Evolutionary conservation across 2,888 invertebrate species (phyloP), one percentile per base, ranked within the genome.

Genomic region (Diploptera punctata): DNA sequence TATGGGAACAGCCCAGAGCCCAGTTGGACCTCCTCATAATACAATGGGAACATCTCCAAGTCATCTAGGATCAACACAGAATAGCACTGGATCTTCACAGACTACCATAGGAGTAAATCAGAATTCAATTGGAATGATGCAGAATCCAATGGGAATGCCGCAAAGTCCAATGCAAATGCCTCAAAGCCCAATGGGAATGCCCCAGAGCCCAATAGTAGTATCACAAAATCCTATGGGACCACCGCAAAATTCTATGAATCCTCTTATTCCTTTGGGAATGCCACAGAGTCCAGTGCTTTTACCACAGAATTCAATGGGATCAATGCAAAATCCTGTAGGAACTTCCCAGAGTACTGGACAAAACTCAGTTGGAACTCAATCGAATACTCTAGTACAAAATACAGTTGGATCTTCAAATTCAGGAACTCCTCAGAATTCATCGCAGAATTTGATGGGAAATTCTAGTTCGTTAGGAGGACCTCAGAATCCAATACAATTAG

Each of bases 211-310:
- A 52, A 44, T 24, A 49, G 16, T n/a, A 10, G n/a, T n/a, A n/a
- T 18, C 19, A 38, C 70, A 47, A 16, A 70, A 49, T 70, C 49
- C 26, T 24, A 21, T 65, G 47, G 54, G 65, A 52, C 7, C 33
- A n/a, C 43, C 33, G 9, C 54, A 72, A 2, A 67, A 21, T 62
- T 31, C 70, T 21, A 61, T 62, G 33, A 54, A 21, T 16, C 44
- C 38, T 19, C 70, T 61, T 21, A 43, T 16, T 24, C 49, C 61
- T 29, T 57, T 72, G 19, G 70, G 49, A 7, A 38, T 21, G 5
- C 49, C 47, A 49, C 67, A 65, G 26, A 62, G 18, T 19, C 21
- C 31, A 13, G 49, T 43, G 60, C 13, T 21, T 38, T 16, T 18
- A 18, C 21, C 54, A 69, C 60, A 62, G 21, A 31, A 24, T 49